These are phyloP conservation scores for Heliocidaris erythrogramma DNA, from an alignment of 35 echinoderm and acorn worm species.

Conservation along the genomic window DNA sequence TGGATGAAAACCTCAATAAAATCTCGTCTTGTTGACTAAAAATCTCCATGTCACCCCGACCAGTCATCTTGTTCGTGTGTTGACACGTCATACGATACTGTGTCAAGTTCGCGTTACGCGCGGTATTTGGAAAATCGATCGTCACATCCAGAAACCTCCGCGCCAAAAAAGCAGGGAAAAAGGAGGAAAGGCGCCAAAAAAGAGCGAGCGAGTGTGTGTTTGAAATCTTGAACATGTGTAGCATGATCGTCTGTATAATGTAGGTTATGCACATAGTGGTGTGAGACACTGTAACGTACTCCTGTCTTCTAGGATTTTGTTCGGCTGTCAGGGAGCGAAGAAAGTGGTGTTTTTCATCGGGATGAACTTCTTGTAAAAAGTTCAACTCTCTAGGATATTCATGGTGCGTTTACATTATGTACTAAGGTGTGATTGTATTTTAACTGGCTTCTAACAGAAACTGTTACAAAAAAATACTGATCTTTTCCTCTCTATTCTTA, in stretches of 20 bases:
- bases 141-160: background rate
- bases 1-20: slow-evolving; percentile 17
- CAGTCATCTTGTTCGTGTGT: slow-evolving; percentile 24
- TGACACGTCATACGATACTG: slow-evolving; percentile 9
- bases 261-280: background rate
- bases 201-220: slow-evolving; percentile 19
- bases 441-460: background rate
- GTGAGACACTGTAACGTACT: background rate
- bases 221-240: slow-evolving; percentile 24
- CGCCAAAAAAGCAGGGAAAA: background rate
- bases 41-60: background rate
- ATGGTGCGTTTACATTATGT: background rate
- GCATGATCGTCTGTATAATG: background rate
- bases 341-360: background rate
- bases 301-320: background rate
- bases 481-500: background rate
- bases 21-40: slow-evolving; percentile 1
- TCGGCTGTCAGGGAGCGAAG: background rate
- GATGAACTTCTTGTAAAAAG: background rate
- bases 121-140: slow-evolving; percentile 26
- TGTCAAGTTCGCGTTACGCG: slow-evolving; percentile 43
- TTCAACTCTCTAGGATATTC: background rate
- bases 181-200: slow-evolving; percentile 21
- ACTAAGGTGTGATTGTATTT: background rate
- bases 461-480: background rate